These are phyloP conservation scores for Phalacrocorax carbo DNA, from an alignment of 2,113 vertebrate genomes.

Conservation along the genomic window DNA sequence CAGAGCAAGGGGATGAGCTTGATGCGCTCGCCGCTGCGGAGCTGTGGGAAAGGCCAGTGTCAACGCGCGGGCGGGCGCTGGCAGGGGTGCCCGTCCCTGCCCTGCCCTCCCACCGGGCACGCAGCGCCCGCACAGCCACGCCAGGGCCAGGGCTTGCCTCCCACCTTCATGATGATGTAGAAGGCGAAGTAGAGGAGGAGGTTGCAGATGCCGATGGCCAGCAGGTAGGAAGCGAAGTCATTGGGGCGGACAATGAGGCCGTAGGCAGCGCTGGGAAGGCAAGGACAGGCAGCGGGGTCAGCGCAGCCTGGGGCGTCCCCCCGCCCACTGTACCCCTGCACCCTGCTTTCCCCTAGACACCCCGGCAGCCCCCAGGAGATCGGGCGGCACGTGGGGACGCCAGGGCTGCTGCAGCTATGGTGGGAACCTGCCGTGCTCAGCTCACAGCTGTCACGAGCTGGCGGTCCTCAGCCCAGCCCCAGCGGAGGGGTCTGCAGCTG, in stretches of 20 bases:
- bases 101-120: not conserved
- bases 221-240: conserved; percentile 94
- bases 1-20: conserved; percentile 88
- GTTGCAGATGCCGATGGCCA: conserved; percentile 98
- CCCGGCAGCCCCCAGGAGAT: not conserved
- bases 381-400: rapidly evolving
- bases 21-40: conserved; percentile 88
- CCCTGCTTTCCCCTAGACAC: not conserved
- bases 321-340: rapidly evolving
- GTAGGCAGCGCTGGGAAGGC: conserved; percentile 84
- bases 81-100: not conserved
- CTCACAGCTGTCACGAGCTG: not conserved
- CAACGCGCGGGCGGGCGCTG: not conserved
- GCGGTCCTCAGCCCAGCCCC: not conserved
- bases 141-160: not conserved
- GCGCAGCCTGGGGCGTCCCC: not conserved
- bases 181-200: conserved; percentile 97
- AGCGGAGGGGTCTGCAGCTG: rapidly evolving
- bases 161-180: conserved; percentile 99
- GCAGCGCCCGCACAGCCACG: rapidly evolving
- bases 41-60: conserved; percentile 1
- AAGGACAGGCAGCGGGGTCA: not conserved
- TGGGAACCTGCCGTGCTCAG: not conserved
- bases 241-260: conserved; percentile 91
- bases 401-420: not conserved